Base-by-base conservation (phyloP, 2,113 vertebrate species). In the Xiphorhynchus elegans region DNA sequence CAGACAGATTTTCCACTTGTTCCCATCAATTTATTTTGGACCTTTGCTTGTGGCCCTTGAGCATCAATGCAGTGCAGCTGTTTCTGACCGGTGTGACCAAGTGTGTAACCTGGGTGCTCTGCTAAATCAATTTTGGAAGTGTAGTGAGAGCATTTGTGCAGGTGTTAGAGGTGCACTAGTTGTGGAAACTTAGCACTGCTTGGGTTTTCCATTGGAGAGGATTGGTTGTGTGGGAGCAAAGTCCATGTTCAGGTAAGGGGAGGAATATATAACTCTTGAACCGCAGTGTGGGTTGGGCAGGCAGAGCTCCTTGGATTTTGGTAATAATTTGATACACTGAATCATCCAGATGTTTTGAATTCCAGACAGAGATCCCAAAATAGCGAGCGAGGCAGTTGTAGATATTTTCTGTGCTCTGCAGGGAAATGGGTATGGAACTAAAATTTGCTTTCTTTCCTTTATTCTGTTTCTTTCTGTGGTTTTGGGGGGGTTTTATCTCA, bases 1-100 rank as follows among this genome's bases (percentile, higher is more conserved):
- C 90, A 70, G 89, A 70, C 76, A 60, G 88, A 46, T 90, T 96
- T 60, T 93, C 62, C 62, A 17, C 49, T 76, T 69, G 49, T 94
- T 84, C 76, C 46, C 73, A 56, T 91, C 81, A 78, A 60, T 95
- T 95, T 87, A 35, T 72, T 93, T 78, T 33, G 66, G 69, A 11
- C 29, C 91, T 91, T 82, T 37, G 5, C 83, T 75, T 66, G 75
- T 84, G 83, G 72, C 90, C 88, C 68, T 90, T 23, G 60, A 84
- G 68, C 83, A 81, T 74, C 86, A 58, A 62, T 80, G 83, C 83
- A 74, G 50, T 3, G 53, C 72, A 62, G 67, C 70, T 66, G 6
- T 83, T 95, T 87, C 67, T 85, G 87, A 77, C 80, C 86, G 23
- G 59, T 44, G 56, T 47, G 84, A 28, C 73, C 74, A 37, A 6